A percentile compares a stretch with the other conserved stretches of the same genome.
Evolutionary conservation across 2,113 vertebrate species (phyloP).

Genomic region (Philantomba maxwellii): DNA sequence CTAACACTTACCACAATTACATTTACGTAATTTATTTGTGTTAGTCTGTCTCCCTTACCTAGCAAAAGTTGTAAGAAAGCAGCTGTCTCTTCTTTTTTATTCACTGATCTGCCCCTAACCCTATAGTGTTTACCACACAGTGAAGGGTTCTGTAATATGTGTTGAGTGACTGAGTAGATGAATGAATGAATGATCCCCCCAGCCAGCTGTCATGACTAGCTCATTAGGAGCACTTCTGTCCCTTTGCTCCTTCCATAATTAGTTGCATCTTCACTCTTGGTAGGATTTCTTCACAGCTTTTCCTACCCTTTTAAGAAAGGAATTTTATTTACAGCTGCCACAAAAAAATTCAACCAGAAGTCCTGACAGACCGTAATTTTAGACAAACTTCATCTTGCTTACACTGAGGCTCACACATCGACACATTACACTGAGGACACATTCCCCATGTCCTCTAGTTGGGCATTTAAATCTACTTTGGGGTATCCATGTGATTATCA

Average conservation of each 20-base stretch:
- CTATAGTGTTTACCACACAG: neutral
- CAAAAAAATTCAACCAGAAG: neutral
- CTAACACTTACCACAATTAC: neutral
- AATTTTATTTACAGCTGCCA: neutral
- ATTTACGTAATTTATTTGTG: constrained; percentile 19
- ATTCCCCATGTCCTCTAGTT: accelerated
- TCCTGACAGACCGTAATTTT: neutral
- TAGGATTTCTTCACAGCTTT: neutral
- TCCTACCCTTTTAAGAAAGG: neutral
- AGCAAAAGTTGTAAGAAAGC: neutral
- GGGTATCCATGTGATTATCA: neutral
- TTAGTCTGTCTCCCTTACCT: neutral
- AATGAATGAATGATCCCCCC: neutral
- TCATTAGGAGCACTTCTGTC: neutral
- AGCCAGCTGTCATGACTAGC: neutral
- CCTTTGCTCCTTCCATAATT: neutral
- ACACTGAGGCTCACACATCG: neutral
- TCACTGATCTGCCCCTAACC: neutral
- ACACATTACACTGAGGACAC: neutral
- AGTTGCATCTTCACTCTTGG: neutral
- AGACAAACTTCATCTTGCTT: neutral
- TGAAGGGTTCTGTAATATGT: neutral
- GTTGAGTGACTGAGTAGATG: neutral
- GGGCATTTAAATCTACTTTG: neutral
- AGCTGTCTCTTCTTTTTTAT: neutral